Base-by-base conservation (phyloP, 1,140 invertebrate species). In the Grapholita molesta region DNA sequence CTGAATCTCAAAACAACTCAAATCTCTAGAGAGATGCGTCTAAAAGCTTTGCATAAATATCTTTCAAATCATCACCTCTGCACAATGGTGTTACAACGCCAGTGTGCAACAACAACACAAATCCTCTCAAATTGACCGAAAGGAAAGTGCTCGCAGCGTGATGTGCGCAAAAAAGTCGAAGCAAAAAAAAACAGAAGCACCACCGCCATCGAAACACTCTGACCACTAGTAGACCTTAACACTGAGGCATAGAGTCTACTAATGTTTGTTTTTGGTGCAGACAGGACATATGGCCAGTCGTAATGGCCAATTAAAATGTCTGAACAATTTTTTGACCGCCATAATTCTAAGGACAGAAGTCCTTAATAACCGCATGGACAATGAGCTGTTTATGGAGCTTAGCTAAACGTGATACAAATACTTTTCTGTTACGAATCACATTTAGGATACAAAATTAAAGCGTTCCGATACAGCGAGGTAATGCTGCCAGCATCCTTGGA, bases 91-190 rank as follows among this genome's bases (percentile, higher is more conserved):
- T 69, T 72, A 18, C 66, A 65, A 38, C n/a, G 70, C 30, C 21
- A 11, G 33, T 48, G 52, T 64, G 48, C 48, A 68, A 69, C 57
- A 61, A 30, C 55, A 28, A 55, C 53, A 28, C 15, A 28, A 61
- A 61, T 25, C 25, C 23, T 61, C 25, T 61, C 55, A 78, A 78
- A 78, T 78, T 73, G 76, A 74, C 70, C 74, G 66, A 28, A 42
- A 78, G 65, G 71, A 74, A 72, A 79, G 71, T 73, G 71, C 75
- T 72, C 73, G 70, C 71, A 72, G 53, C 72, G 55, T 55, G 25
- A 8, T n/a, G 68, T 64, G 33, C 67, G 48, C 21, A 66, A 66
- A 68, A 74, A 70, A 70, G 65, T 57, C 55, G 53, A 33, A 61
- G 66, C 30, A 70, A 69, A 70, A 69, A 72, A 64, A 71, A 72